phyloP scores from a whole-genome alignment of 2,888 invertebrate genomes.

The Smittia sp. region DNA sequence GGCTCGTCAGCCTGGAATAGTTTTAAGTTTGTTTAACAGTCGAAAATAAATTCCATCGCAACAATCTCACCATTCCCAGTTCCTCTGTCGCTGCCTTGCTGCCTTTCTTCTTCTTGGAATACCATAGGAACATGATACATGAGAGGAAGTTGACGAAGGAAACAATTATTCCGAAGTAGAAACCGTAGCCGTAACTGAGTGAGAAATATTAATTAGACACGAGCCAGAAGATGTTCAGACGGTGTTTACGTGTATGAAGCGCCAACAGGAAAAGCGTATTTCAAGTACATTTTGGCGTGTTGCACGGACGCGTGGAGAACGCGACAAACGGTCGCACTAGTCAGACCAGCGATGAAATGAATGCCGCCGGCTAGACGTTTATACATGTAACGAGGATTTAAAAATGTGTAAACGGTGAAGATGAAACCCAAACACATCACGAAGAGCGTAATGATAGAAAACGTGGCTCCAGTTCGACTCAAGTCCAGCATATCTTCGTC shows the following conservation, averaged over 20 bases:
- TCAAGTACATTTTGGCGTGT: constrained; percentile 65
- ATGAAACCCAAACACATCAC: constrained; percentile 78
- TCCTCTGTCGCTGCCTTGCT: constrained; percentile 79
- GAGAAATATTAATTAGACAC: background rate
- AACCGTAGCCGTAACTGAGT: constrained; percentile 67
- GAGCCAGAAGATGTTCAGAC: background rate
- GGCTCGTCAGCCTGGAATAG: background rate
- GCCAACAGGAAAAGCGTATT: constrained; percentile 64
- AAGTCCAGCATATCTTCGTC: constrained; percentile 65
- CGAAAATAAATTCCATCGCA: constrained; percentile 59
- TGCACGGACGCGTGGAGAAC: constrained; percentile 72
- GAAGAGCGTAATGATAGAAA: constrained; percentile 76
- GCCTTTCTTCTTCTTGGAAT: constrained; percentile 81
- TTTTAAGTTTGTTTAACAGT: background rate
- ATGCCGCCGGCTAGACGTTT: constrained; percentile 81
- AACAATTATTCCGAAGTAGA: constrained; percentile 74
- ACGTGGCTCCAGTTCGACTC: constrained; percentile 78
- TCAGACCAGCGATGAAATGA: constrained; percentile 78
- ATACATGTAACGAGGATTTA: constrained; percentile 83
- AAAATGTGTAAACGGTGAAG: constrained; percentile 80
- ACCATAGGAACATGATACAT: constrained; percentile 72
- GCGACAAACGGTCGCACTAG: constrained; percentile 77
- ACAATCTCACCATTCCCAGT: constrained; percentile 79
- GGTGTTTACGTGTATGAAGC: constrained; percentile 61
- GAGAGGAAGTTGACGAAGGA: constrained; percentile 67